Conservation (phyloP, 2,113 vertebrate species). For the Neotoma lepida region DNA sequence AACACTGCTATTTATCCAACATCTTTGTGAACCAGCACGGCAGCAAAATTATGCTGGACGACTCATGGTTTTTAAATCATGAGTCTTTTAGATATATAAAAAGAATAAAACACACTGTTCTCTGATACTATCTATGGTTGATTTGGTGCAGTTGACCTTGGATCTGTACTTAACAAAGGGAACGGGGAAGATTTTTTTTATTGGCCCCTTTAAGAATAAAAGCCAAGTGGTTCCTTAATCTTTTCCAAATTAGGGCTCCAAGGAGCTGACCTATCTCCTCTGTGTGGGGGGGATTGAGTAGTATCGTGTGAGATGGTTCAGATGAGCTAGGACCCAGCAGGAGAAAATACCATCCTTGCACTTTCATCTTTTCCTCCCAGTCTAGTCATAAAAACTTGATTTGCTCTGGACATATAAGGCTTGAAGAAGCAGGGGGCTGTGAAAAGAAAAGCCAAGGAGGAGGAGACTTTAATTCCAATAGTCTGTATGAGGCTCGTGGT, state of each 20-base stretch:
- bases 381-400: slow-evolving; percentile 32
- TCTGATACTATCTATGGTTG: slow-evolving; percentile 61
- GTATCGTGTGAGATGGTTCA: neutral
- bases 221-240: slow-evolving; percentile 23
- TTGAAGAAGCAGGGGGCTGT: neutral
- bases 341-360: neutral
- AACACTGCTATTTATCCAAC: neutral
- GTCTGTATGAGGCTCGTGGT: neutral
- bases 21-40: slow-evolving; percentile 34
- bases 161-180: slow-evolving; percentile 8
- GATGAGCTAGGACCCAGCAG: slow-evolving; percentile 7
- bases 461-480: neutral
- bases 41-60: neutral
- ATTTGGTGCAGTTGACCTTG: slow-evolving; percentile 45
- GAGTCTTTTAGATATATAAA: slow-evolving; percentile 52
- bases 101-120: slow-evolving; percentile 44
- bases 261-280: neutral
- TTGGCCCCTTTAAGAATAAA: slow-evolving; percentile 32
- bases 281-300: neutral
- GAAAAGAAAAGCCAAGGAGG: neutral
- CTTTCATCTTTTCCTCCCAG: neutral
- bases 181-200: slow-evolving; percentile 25
- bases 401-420: neutral
- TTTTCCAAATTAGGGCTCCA: slow-evolving; percentile 54
- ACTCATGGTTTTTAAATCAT: neutral